Evolutionary conservation across 2,797 vertebrate species (phyloP).

Genomic region (Naso thynnoides): DNA sequence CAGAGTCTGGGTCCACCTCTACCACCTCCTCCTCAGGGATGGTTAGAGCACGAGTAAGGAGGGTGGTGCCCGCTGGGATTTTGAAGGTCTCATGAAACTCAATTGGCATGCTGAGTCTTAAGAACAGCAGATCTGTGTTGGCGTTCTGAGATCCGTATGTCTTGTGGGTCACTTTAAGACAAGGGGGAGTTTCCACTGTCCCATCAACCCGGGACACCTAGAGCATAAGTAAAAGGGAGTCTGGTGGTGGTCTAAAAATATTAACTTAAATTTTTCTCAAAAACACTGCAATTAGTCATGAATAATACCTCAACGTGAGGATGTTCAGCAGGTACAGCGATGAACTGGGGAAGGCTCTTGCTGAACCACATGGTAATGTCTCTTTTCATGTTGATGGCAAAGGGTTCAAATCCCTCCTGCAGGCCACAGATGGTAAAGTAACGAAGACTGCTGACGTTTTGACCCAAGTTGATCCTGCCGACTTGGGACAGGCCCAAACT

Average conservation of each 20-base stretch:
- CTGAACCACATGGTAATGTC: constrained; percentile 97
- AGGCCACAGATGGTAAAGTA: constrained; percentile 96
- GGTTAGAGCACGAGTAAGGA: constrained; percentile 88
- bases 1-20: constrained; percentile 91
- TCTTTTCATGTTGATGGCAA: constrained; percentile 96
- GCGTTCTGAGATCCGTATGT: constrained; percentile 92
- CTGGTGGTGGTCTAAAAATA: background rate
- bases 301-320: constrained; percentile 89
- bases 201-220: constrained; percentile 93
- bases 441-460: constrained; percentile 92
- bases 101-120: constrained; percentile 93
- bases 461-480: constrained; percentile 93
- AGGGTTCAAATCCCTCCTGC: constrained; percentile 96
- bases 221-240: background rate
- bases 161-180: constrained; percentile 91
- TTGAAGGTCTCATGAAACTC: constrained; percentile 94
- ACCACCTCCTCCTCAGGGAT: constrained; percentile 90
- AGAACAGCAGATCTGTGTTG: constrained; percentile 91
- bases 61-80: constrained; percentile 88
- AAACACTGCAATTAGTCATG: background rate
- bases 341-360: constrained; percentile 95
- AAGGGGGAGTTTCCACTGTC: constrained; percentile 92
- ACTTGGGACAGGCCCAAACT: constrained; percentile 92
- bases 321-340: constrained; percentile 87
- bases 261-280: too few relatives aligned